These are phyloP conservation scores for Notolepis coatsorum DNA, from an alignment of 2,797 vertebrate genomes.

Conservation along the genomic window DNA sequence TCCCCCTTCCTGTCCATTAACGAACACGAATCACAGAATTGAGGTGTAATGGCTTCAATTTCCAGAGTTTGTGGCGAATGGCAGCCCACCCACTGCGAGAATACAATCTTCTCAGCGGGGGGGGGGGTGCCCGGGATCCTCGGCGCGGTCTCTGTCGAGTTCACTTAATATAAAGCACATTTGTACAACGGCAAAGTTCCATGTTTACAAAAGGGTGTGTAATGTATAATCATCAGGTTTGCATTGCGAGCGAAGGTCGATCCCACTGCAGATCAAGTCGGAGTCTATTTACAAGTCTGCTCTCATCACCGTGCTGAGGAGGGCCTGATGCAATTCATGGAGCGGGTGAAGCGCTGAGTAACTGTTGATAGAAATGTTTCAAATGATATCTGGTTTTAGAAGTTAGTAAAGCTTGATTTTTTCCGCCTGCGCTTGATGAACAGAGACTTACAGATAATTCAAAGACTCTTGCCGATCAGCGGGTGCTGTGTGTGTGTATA, in stretches of 20 bases:
- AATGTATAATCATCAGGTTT: constrained; percentile 74
- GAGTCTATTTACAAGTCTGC: constrained; percentile 49
- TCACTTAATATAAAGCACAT: constrained; percentile 84
- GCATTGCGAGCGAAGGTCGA: constrained; percentile 51
- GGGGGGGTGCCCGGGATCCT: constrained; percentile 64
- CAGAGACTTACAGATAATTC: too few relatives aligned
- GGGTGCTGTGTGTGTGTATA: too few relatives aligned
- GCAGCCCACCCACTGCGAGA: constrained; percentile 81
- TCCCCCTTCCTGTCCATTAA: constrained; percentile 67
- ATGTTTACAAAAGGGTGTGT: constrained; percentile 77
- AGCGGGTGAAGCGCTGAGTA: too few relatives aligned
- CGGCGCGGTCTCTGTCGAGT: constrained; percentile 75
- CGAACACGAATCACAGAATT: constrained; percentile 80
- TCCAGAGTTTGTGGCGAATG: constrained; percentile 79
- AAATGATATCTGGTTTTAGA: too few relatives aligned
- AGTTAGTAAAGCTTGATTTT: too few relatives aligned
- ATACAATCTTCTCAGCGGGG: constrained; percentile 78
- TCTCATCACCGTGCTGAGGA: constrained; percentile 44
- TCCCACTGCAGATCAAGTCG: constrained; percentile 53
- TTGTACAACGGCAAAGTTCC: constrained; percentile 76
- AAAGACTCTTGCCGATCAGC: too few relatives aligned
- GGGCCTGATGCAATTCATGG: not conserved
- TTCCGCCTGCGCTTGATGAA: too few relatives aligned
- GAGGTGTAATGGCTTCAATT: constrained; percentile 90
- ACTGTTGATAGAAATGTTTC: too few relatives aligned